These are phyloP conservation scores for Isichthys henryi DNA, from an alignment of 2,113 vertebrate species.

Conservation along the genomic window DNA sequence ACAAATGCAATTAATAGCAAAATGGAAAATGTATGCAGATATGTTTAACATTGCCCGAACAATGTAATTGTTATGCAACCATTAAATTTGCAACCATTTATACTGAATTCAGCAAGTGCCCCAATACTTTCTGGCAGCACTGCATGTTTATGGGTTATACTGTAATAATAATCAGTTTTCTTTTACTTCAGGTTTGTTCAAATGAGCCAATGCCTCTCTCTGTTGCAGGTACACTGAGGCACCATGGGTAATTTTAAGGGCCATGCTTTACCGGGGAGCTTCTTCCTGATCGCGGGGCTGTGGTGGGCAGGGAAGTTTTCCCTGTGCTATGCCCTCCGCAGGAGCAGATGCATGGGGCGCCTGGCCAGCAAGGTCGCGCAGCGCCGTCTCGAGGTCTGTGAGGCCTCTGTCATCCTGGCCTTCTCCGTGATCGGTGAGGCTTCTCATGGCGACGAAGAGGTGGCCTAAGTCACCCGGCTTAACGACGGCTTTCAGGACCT, in stretches of 20 bases:
- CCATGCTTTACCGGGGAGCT: slow-evolving; percentile 82
- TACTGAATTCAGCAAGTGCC: neutral
- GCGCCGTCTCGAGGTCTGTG: slow-evolving; percentile 74
- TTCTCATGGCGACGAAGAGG: neutral
- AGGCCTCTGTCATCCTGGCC: slow-evolving; percentile 61
- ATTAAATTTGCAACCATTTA: neutral
- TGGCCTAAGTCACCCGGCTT: neutral
- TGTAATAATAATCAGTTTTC: neutral
- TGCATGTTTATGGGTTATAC: neutral
- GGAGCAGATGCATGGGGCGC: slow-evolving; percentile 71
- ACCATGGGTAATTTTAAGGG: slow-evolving; percentile 89
- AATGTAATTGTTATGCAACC: neutral
- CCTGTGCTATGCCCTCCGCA: slow-evolving; percentile 71
- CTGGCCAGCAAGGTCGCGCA: slow-evolving; percentile 69
- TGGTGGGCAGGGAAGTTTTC: slow-evolving; percentile 84
- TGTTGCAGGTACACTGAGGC: slow-evolving; percentile 19
- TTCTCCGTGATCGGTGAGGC: slow-evolving; percentile 78
- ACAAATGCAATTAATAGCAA: neutral
- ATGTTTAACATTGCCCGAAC: neutral
- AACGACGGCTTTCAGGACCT: neutral
- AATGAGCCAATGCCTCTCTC: neutral
- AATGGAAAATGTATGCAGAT: neutral
- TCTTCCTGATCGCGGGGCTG: slow-evolving; percentile 77
- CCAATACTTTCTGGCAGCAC: too few relatives aligned
- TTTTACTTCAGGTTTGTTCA: neutral